Conservation (phyloP, 2,888 invertebrate species). For the Parascotia fuliginaria region DNA sequence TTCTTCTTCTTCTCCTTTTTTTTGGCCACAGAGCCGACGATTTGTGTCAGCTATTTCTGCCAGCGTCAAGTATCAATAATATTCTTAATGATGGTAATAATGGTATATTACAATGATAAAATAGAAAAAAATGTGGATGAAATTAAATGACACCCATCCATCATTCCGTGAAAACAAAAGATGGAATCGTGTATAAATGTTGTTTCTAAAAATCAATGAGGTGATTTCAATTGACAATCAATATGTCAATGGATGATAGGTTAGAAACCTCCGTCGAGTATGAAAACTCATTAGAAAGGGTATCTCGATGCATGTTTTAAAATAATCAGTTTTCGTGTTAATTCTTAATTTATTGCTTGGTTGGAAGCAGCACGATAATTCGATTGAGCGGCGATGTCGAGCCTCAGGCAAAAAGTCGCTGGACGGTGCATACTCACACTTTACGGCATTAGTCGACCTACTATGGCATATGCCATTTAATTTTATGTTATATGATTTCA, state of each 20-base stretch:
- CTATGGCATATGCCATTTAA: constrained; percentile 29
- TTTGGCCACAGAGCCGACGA: too few relatives aligned
- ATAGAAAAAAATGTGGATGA: too few relatives aligned
- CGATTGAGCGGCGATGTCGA: constrained; percentile 67
- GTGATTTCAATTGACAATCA: too few relatives aligned
- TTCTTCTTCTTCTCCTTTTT: too few relatives aligned
- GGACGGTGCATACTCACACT: constrained; percentile 57
- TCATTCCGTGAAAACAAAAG: too few relatives aligned
- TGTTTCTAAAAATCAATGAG: too few relatives aligned
- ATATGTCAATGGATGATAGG: constrained; percentile 32
- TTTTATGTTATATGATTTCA: constrained; percentile 16
- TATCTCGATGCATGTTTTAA: constrained; percentile 81
- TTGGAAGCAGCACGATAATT: constrained; percentile 73
- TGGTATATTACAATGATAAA: too few relatives aligned
- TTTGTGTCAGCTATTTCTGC: too few relatives aligned
- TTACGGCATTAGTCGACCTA: constrained; percentile 27
- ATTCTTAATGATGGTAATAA: too few relatives aligned
- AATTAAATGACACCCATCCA: too few relatives aligned
- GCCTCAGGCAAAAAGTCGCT: constrained; percentile 65
- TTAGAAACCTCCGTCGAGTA: constrained; percentile 18
- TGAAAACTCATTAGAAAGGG: constrained; percentile 78
- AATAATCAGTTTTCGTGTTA: constrained; percentile 81
- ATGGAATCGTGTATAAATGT: too few relatives aligned
- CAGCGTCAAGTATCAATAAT: too few relatives aligned
- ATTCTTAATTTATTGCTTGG: constrained; percentile 85